Conservation (phyloP, 2,113 vertebrate species). For the Apteryx owenii region DNA sequence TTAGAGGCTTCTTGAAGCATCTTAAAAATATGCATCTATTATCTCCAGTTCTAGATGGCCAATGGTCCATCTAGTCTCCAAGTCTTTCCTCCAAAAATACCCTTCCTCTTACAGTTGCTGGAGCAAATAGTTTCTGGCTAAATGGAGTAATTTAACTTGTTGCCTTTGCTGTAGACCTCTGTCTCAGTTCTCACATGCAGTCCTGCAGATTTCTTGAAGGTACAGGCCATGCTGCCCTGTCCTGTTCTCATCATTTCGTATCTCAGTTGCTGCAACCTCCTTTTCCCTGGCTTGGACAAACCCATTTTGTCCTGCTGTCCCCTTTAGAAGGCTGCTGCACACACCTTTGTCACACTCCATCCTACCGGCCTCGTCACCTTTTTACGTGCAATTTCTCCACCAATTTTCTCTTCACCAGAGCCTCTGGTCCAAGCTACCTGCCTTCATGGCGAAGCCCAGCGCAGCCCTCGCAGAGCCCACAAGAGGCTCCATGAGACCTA, state of each 20-base stretch:
- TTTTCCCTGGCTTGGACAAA: background rate
- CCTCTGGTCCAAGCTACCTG: accelerated
- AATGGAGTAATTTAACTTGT: background rate
- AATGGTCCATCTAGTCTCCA: background rate
- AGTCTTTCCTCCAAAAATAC: background rate
- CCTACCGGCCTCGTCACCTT: no score
- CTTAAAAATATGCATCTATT: background rate
- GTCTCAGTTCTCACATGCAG: background rate
- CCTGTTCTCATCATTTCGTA: background rate
- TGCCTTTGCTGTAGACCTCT: background rate
- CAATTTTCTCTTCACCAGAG: background rate
- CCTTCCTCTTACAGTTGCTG: background rate
- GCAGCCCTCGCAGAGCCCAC: no score
- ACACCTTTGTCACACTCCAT: background rate
- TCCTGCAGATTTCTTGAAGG: background rate
- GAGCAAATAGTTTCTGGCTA: background rate
- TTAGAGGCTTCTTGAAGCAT: background rate
- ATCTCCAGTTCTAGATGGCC: background rate
- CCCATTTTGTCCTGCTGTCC: background rate
- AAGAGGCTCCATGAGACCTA: no score
- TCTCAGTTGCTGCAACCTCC: accelerated
- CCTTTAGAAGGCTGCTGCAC: background rate
- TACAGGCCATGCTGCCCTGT: background rate
- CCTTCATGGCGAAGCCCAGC: background rate
- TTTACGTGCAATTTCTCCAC: background rate